Evolutionary conservation across 2,113 vertebrate species (phyloP), one percentile per base, ranked within the genome.

Genomic region (Prolemur simus): DNA sequence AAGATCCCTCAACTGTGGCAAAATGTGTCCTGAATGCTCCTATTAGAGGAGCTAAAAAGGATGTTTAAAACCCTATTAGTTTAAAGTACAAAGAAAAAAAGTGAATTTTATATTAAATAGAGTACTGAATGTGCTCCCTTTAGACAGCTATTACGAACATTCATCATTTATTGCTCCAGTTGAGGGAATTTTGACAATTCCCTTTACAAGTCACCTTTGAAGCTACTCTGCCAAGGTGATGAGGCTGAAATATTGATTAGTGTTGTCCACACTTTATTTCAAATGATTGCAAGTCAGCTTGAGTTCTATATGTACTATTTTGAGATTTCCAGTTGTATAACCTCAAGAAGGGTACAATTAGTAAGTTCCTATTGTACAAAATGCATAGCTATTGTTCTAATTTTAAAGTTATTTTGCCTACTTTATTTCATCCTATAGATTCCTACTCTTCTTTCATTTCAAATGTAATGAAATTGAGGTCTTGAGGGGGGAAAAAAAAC

Each of bases 11-110:
- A 89, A 64, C 74, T 96, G 56, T 95, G 66, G 64, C n/a, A 87
- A 92, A 97, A 93, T 89, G 13, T 83, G 64, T 94, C 82, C 82
- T 66, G 73, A 93, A 95, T 97, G 45, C 52, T 91, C n/a, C 9
- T 82, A 69, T 96, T 89, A 93, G 45, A 69, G 45, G 13, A 93
- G n/a, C 32, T 95, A 68, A 97, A 95, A 89, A 25, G 73, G n/a
- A 66, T 94, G 87, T 89, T 96, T 95, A 91, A 96, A 89, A 89
- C 3, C 42, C 84, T 93, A 96, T 93, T 96, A 96, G 52, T 89
- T 95, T 93, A 93, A 91, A 91, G 45, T 56, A 94, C 37, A 76
- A 90, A 87, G 81, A 78, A 91, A 95, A 86, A 86, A 94, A 74
- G 37, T 18, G 47, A 63, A 47, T 96, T 95, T 94, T 87, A 63